These are phyloP conservation scores for Nyctereutes procyonoides DNA, from an alignment of 2,113 vertebrate species.

Conservation along the genomic window DNA sequence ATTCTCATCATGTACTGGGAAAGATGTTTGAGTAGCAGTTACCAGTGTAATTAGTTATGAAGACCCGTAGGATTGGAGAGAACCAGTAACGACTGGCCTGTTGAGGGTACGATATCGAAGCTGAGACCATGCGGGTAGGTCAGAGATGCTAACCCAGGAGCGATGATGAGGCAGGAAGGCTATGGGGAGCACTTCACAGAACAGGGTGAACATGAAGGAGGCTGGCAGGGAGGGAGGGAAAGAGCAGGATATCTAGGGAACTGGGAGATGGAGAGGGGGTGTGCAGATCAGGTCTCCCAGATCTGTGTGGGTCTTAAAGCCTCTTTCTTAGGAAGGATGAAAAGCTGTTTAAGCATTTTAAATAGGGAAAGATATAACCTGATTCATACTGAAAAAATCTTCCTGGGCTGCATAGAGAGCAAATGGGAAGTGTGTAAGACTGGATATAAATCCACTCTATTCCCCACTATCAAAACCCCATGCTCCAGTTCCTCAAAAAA, in stretches of 20 bases:
- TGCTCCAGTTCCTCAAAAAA: not conserved
- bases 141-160: no score
- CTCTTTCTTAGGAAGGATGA: not conserved
- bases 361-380: not conserved
- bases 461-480: not conserved
- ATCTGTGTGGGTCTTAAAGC: not conserved
- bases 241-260: not conserved
- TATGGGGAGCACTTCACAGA: accelerated
- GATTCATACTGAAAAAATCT: not conserved
- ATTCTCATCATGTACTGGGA: not conserved
- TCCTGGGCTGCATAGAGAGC: not conserved
- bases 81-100: not conserved
- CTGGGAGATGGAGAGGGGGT: no score
- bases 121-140: not conserved
- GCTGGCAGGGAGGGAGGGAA: accelerated
- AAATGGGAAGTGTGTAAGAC: not conserved
- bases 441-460: not conserved
- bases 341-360: not conserved
- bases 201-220: accelerated
- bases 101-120: not conserved
- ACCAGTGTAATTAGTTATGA: not conserved
- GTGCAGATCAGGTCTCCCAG: not conserved
- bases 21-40: not conserved
- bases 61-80: not conserved
- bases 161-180: not conserved